These are phyloP conservation scores for Naso thynnoides DNA, from an alignment of 2,797 vertebrate species.

Conservation along the genomic window DNA sequence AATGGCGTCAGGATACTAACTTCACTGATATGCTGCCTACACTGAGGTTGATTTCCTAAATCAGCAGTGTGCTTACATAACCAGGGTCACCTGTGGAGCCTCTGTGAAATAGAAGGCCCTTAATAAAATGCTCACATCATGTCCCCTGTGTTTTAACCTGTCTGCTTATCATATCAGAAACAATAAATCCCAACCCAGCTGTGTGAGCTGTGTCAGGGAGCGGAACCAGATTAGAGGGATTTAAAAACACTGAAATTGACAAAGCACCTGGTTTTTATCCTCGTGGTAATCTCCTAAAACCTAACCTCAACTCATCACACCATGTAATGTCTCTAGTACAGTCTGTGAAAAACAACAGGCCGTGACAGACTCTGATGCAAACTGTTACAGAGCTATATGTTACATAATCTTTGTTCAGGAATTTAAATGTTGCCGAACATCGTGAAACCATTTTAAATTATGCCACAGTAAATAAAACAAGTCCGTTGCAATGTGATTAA, in stretches of 20 bases:
- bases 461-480: slow-evolving; percentile 17
- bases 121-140: slow-evolving; percentile 59
- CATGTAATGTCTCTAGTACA: slow-evolving; percentile 51
- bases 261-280: slow-evolving; percentile 78
- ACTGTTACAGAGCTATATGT: slow-evolving; percentile 22
- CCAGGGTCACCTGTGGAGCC: slow-evolving; percentile 43
- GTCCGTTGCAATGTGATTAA: slow-evolving; percentile 41
- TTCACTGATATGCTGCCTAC: slow-evolving; percentile 45
- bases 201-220: slow-evolving; percentile 57
- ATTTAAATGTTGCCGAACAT: slow-evolving; percentile 28
- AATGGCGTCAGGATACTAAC: slow-evolving; percentile 43
- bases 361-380: slow-evolving; percentile 33
- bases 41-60: slow-evolving; percentile 48
- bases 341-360: slow-evolving; percentile 48
- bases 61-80: slow-evolving; percentile 52
- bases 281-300: slow-evolving; percentile 78
- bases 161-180: slow-evolving; percentile 70
- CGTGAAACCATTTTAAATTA: slow-evolving; percentile 29
- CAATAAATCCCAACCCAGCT: slow-evolving; percentile 70
- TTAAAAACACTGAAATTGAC: slow-evolving; percentile 75
- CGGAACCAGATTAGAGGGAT: slow-evolving; percentile 76
- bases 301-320: slow-evolving; percentile 57
- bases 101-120: slow-evolving; percentile 48
- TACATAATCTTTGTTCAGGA: slow-evolving; percentile 47
- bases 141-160: slow-evolving; percentile 62